phyloP scores from a whole-genome alignment of 2,888 invertebrate genomes.

The Disparrhopalites patrizii region DNA sequence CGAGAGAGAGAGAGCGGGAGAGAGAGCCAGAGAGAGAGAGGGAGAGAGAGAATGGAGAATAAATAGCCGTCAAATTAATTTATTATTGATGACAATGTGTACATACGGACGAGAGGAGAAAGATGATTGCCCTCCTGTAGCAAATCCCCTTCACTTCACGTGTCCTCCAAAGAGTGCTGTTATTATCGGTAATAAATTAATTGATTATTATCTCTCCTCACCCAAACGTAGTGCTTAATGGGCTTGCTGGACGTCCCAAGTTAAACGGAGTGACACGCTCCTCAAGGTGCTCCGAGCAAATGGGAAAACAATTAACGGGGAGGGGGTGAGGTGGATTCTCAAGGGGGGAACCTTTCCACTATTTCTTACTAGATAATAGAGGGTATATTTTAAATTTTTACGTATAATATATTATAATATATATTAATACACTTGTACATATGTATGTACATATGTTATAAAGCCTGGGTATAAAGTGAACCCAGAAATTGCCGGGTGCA shows the following conservation, averaged over 20 bases:
- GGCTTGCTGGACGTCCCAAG: neutral
- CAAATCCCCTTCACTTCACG: constrained; percentile 1
- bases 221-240: too few relatives aligned
- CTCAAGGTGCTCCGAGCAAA: neutral
- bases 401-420: too few relatives aligned
- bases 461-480: too few relatives aligned
- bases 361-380: too few relatives aligned
- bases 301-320: neutral
- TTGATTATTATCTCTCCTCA: neutral
- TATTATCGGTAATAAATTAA: constrained; percentile 1
- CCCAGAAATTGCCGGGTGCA: too few relatives aligned
- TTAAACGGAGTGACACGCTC: neutral
- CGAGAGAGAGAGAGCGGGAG: too few relatives aligned
- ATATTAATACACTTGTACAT: too few relatives aligned
- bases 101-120: neutral
- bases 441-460: too few relatives aligned
- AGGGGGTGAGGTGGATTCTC: too few relatives aligned
- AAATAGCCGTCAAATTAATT: constrained; percentile 17
- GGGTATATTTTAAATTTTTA: too few relatives aligned
- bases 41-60: constrained; percentile 1
- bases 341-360: too few relatives aligned
- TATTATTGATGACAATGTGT: constrained; percentile 8
- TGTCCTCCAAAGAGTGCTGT: neutral
- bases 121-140: neutral
- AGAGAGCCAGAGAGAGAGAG: too few relatives aligned